Percentiles rank a stretch among this genome's conserved stretches.
phyloP scores from a whole-genome alignment of 2,888 invertebrate species.

The Nomada goodeniana region DNA sequence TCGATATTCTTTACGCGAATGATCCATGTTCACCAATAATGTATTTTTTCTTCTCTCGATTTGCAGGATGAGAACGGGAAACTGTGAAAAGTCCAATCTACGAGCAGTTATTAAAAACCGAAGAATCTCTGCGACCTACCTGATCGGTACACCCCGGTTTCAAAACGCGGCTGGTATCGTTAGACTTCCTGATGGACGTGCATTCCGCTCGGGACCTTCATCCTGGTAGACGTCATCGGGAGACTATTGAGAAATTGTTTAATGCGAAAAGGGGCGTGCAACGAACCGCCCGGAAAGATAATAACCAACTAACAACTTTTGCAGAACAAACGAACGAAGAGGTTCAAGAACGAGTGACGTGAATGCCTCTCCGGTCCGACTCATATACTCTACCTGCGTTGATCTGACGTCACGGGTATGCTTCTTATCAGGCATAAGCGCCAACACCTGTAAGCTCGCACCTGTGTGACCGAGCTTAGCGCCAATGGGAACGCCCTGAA shows the following conservation, averaged over 20 bases:
- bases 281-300: constrained; percentile 3
- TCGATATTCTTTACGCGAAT: background rate
- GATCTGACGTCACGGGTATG: constrained; percentile 81
- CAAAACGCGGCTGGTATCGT: constrained; percentile 27
- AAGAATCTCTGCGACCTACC: constrained; percentile 30
- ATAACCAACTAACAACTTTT: constrained; percentile 52
- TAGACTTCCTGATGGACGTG: constrained; percentile 35
- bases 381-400: constrained; percentile 82
- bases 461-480: constrained; percentile 68
- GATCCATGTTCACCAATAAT: background rate
- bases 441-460: constrained; percentile 74
- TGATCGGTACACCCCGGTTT: constrained; percentile 23
- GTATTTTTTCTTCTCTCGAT: background rate
- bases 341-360: constrained; percentile 82
- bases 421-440: constrained; percentile 80
- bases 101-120: background rate
- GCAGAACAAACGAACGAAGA: constrained; percentile 73
- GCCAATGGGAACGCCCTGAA: constrained; percentile 62
- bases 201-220: constrained; percentile 20
- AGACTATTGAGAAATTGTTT: background rate
- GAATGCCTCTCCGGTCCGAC: constrained; percentile 79
- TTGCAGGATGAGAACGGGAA: background rate
- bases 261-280: constrained; percentile 6
- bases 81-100: background rate
- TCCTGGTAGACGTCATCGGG: constrained; percentile 5